Percentiles rank a stretch among this genome's conserved stretches.
These are phyloP conservation scores for Drosophila melanosoma DNA, from an alignment of 2,888 invertebrate genomes.

Conservation along the genomic window DNA sequence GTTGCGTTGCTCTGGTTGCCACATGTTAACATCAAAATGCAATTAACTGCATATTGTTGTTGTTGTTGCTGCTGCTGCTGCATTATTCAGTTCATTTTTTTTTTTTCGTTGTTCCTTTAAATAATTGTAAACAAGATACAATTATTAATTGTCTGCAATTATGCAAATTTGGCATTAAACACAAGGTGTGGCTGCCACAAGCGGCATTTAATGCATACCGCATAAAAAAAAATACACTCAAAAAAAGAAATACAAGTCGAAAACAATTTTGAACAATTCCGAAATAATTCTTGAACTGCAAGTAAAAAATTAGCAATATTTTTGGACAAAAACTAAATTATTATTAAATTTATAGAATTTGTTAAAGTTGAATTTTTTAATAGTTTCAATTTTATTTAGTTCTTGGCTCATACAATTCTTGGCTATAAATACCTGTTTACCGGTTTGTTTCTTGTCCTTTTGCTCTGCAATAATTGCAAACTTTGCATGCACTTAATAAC, in stretches of 20 bases:
- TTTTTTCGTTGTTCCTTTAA: constrained; percentile 1
- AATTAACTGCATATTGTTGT: constrained; percentile 70
- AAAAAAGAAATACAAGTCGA: neutral
- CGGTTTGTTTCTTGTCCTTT: neutral
- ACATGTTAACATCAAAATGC: constrained; percentile 75
- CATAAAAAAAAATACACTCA: constrained; percentile 1
- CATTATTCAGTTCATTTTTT: neutral
- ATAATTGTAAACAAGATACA: constrained; percentile 6
- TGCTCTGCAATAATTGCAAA: neutral
- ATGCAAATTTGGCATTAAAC: constrained; percentile 40
- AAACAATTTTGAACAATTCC: neutral
- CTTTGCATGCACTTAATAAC: constrained; percentile 53
- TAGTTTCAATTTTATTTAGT: no score
- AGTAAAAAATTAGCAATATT: neutral
- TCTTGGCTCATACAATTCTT: neutral
- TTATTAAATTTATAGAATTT: neutral
- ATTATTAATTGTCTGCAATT: constrained; percentile 33
- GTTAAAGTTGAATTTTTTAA: no score
- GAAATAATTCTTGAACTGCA: neutral
- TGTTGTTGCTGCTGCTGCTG: constrained; percentile 11
- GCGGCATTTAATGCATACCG: neutral
- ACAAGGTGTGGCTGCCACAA: constrained; percentile 16
- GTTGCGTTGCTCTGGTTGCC: constrained; percentile 30
- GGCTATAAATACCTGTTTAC: neutral
- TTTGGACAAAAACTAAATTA: neutral